Conservation (phyloP, 2,113 vertebrate species). For the Pterocles gutturalis region DNA sequence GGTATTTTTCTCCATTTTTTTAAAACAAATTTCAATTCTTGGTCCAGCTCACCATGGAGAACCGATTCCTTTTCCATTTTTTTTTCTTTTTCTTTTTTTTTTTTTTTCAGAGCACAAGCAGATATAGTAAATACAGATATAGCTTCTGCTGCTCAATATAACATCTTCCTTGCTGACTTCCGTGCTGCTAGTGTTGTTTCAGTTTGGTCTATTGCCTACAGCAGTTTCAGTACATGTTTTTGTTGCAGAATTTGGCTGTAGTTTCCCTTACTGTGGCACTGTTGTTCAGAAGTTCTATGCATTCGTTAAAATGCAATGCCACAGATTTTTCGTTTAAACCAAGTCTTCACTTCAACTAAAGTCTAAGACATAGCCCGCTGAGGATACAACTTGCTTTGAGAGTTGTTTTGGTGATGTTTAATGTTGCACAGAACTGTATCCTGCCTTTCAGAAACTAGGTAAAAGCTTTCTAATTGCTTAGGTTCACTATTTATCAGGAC, state of each 20-base stretch:
- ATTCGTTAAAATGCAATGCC: background rate
- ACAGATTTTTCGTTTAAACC: background rate
- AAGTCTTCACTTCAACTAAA: background rate
- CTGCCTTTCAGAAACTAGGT: background rate
- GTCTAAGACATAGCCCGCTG: background rate
- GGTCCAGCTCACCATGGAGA: background rate
- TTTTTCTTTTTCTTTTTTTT: background rate
- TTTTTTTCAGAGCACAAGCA: rapidly evolving
- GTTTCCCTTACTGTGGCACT: background rate
- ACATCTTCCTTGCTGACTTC: background rate
- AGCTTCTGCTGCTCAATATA: background rate
- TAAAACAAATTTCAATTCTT: background rate
- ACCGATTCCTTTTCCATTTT: background rate
- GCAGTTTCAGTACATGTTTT: background rate
- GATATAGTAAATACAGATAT: background rate
- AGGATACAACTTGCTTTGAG: background rate
- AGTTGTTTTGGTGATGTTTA: background rate
- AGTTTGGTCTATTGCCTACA: background rate
- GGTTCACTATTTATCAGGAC: background rate
- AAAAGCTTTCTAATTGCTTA: background rate
- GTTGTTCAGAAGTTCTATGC: background rate
- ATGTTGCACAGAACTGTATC: background rate
- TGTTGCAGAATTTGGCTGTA: background rate
- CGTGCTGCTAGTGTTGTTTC: background rate
- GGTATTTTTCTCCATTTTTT: background rate